A percentile compares a stretch with the other conserved stretches of the same genome.
These are phyloP conservation scores for Polypedilum pembai DNA, from an alignment of 1,140 invertebrate genomes.

Conservation along the genomic window DNA sequence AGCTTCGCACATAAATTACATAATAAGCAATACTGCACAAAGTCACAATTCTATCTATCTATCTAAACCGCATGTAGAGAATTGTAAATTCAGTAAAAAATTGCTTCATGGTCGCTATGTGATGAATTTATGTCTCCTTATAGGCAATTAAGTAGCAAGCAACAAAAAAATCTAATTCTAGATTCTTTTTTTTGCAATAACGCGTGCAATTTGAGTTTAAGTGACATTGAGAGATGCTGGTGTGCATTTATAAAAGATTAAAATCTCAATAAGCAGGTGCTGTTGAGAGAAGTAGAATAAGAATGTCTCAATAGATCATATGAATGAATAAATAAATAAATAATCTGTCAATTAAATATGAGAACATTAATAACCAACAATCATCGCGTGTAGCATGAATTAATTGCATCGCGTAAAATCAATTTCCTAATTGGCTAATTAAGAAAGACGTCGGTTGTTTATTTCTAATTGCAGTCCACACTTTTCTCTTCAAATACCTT, in stretches of 20 bases:
- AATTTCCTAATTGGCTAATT: slow-evolving; percentile 12
- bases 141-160: neutral
- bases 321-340: neutral
- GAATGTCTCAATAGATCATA: neutral
- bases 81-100: neutral
- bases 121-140: slow-evolving; percentile 18
- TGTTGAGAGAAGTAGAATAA: neutral
- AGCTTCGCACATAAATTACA: neutral
- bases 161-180: neutral
- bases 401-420: neutral
- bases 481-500: neutral
- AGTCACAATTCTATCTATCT: neutral
- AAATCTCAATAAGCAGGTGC: neutral
- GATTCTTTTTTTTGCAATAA: neutral
- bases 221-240: neutral
- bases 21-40: neutral
- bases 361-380: neutral
- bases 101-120: neutral
- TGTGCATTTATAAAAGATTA: neutral
- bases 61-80: neutral
- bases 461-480: neutral
- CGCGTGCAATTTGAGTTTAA: neutral
- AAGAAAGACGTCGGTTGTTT: neutral
- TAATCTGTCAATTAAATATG: neutral
- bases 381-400: neutral